Conservation (phyloP, 1,140 invertebrate species). For the Drosophila pachea region DNA sequence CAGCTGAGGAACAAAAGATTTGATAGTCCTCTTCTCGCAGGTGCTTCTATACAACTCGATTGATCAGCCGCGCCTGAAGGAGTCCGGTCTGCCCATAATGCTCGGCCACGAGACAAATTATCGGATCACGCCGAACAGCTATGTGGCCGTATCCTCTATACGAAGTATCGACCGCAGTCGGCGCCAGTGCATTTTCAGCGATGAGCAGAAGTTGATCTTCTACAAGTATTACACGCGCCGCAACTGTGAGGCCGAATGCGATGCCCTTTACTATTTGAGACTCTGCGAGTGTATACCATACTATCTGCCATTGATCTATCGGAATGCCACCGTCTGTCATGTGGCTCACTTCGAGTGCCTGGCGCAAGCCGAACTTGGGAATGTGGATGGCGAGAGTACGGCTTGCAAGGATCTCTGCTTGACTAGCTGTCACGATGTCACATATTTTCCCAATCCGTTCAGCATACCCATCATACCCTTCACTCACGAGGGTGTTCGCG, state of each 20-base stretch:
- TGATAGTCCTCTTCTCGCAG: constrained; percentile 19
- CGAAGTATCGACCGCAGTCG: constrained; percentile 48
- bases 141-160: constrained; percentile 42
- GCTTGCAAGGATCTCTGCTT: constrained; percentile 80
- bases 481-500: constrained; percentile 16
- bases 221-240: constrained; percentile 74
- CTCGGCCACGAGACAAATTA: constrained; percentile 63
- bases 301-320: constrained; percentile 12
- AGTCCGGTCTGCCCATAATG: constrained; percentile 64
- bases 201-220: constrained; percentile 61
- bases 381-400: constrained; percentile 30
- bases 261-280: neutral
- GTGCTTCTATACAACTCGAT: constrained; percentile 71
- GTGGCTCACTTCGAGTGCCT: neutral
- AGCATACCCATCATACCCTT: constrained; percentile 78
- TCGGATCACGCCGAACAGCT: constrained; percentile 55
- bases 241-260: constrained; percentile 13
- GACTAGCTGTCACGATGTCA: constrained; percentile 84
- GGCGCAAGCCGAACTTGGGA: constrained; percentile 38
- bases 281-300: constrained; percentile 14
- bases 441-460: constrained; percentile 82
- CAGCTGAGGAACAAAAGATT: too few relatives aligned
- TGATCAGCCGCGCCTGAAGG: constrained; percentile 65
- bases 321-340: constrained; percentile 82
- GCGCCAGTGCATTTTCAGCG: constrained; percentile 70